These are phyloP conservation scores for Epizoanthus ramosus DNA, from an alignment of 92 coral and sea anemone species.

Conservation along the genomic window DNA sequence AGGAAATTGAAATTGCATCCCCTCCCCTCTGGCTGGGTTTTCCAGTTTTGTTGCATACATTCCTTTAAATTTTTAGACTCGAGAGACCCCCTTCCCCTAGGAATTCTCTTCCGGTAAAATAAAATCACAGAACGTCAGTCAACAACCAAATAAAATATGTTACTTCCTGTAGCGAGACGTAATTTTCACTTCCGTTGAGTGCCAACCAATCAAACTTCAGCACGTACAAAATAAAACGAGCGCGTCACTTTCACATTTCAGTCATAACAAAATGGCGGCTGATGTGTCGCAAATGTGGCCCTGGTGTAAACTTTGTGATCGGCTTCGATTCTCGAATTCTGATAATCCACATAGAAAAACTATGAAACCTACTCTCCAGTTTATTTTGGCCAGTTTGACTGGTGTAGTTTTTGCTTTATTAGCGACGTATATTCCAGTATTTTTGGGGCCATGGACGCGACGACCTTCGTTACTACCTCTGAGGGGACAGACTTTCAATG, in stretches of 20 bases:
- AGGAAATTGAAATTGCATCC: too few species aligned
- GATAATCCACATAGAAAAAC: slow-evolving; percentile 45
- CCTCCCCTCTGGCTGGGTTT: too few species aligned
- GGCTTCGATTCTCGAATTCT: slow-evolving; percentile 61
- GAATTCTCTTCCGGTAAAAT: too few species aligned
- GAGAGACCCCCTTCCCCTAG: too few species aligned
- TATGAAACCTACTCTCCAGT: slow-evolving; percentile 61
- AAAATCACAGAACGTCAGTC: too few species aligned
- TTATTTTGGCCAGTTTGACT: slow-evolving; percentile 74
- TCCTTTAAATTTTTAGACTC: too few species aligned
- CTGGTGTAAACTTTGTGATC: slow-evolving; percentile 76
- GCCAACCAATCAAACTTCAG: slow-evolving; percentile 72
- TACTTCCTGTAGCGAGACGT: neutral
- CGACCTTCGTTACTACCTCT: slow-evolving; percentile 70
- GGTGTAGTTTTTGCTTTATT: slow-evolving; percentile 82
- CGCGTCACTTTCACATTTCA: slow-evolving; percentile 6
- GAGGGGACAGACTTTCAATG: slow-evolving; percentile 72
- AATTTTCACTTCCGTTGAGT: slow-evolving; percentile 6
- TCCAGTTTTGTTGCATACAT: too few species aligned
- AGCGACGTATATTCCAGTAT: slow-evolving; percentile 75
- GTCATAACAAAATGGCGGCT: slow-evolving; percentile 84
- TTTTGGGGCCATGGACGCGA: slow-evolving; percentile 60
- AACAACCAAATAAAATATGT: too few species aligned
- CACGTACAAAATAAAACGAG: slow-evolving; percentile 62
- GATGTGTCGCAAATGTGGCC: slow-evolving; percentile 70